Base-by-base conservation (phyloP, 2,797 vertebrate genomes). In the Mormyrops boulengeri region DNA sequence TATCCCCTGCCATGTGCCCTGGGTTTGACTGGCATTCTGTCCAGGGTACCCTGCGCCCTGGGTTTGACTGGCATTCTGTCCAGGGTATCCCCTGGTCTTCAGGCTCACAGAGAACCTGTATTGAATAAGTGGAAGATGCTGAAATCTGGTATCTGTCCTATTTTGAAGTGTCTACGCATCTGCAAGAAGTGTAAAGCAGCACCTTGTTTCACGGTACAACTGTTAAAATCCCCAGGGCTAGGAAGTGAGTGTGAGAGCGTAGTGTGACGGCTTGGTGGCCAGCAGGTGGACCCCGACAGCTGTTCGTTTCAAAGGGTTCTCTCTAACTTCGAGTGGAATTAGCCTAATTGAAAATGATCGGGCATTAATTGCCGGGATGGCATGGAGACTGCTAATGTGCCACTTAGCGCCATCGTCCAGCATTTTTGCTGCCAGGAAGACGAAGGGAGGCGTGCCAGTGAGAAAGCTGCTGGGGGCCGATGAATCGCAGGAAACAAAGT, bases 321-420 rank as follows among this genome's bases (percentile, higher is more conserved):
- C 66, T 69, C 57, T 34, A 52, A 17, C 11, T 88, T 49, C 44
- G 8, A 80, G 88, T 84, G 41, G 73, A 87, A 90, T 91, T 87
- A 84, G 55, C 50, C 49, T 82, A 88, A 85, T 85, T 89, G 97
- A 96, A 96, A 97, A 96, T 96, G 96, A 97, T 96, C 95, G 96
- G 94, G 96, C 95, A 96, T 97, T 97, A 97, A 97, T 97, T 47
- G 73, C 38, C 95, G 95, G 95, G 94, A 95, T 94, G 95, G 95
- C 95, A 96, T 96, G 96, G 96, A 97, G 96, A 96, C 96, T 96
- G 96, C 95, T 97, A 95, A 96, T 96, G 94, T 96, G 95, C 96
- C 95, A n/a, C 73, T 80, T 44, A 8, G 14, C 17, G 2, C 14
- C 17, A 19, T n/a, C 17, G 17, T 4, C 66, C 1, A 1, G 66